phyloP scores from a whole-genome alignment of 2,797 vertebrate species.

The Microtus obscurus region DNA sequence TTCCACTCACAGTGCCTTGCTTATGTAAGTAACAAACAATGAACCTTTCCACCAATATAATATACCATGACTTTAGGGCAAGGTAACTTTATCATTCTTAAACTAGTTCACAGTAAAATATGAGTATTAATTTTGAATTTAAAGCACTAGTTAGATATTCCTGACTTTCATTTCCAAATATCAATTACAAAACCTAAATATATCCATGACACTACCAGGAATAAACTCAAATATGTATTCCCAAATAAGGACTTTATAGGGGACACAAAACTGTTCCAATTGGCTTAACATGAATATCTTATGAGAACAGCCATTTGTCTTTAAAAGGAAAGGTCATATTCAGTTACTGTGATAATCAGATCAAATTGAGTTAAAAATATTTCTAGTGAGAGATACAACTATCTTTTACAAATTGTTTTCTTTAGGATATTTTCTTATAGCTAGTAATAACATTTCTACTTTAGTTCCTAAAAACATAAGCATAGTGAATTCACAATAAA shows the following conservation, averaged over 20 bases:
- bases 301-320: not conserved
- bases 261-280: constrained; percentile 8
- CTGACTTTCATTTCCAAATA: constrained; percentile 6
- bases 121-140: constrained; percentile 5
- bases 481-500: constrained; percentile 46
- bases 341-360: constrained; percentile 3
- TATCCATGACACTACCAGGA: not conserved
- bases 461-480: constrained; percentile 37
- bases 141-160: not conserved
- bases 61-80: not conserved
- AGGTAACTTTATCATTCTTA: not conserved
- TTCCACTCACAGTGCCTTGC: not conserved
- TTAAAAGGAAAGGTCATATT: not conserved
- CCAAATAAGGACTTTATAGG: not conserved
- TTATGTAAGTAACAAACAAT: constrained; percentile 9
- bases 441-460: constrained; percentile 22
- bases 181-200: not conserved
- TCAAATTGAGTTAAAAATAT: constrained; percentile 54
- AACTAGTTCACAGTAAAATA: constrained; percentile 28
- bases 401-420: constrained; percentile 29
- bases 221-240: constrained; percentile 26
- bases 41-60: not conserved
- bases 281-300: not conserved
- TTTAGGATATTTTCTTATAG: constrained; percentile 38
- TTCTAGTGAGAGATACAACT: not conserved